phyloP scores from a whole-genome alignment of 2,797 vertebrate species.

The Chromobotia macracanthus region DNA sequence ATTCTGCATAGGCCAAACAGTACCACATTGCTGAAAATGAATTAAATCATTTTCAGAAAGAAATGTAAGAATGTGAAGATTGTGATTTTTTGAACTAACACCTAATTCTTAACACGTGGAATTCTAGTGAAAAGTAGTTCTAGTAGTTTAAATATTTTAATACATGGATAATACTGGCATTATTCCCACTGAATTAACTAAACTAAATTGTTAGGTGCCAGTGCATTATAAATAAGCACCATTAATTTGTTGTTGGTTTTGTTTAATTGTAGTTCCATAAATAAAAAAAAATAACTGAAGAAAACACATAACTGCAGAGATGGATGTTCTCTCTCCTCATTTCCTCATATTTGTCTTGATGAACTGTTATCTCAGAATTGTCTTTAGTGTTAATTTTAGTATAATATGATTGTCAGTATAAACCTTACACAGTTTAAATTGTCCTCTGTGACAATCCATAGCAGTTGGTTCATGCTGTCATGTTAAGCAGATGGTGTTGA shows the following conservation, averaged over 20 bases:
- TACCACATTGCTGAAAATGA: neutral
- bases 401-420: conserved; percentile 22
- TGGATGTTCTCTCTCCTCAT: neutral
- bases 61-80: conserved; percentile 26
- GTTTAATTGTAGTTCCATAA: conserved; percentile 22
- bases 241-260: conserved; percentile 6
- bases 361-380: conserved; percentile 27
- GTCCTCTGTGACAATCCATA: conserved; percentile 24
- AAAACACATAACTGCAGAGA: conserved; percentile 22
- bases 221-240: conserved; percentile 44
- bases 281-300: neutral
- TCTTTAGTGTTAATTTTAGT: conserved; percentile 32
- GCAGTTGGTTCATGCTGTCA: conserved; percentile 17
- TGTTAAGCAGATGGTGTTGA: conserved; percentile 19
- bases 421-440: conserved; percentile 15
- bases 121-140: conserved; percentile 24
- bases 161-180: conserved; percentile 25
- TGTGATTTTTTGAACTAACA: conserved; percentile 11
- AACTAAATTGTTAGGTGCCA: conserved; percentile 21
- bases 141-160: conserved; percentile 22
- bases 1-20: conserved; percentile 17
- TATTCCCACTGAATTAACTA: conserved; percentile 12
- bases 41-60: conserved; percentile 19
- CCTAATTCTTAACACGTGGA: conserved; percentile 19
- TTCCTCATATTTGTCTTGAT: conserved; percentile 5